Conservation (phyloP, 2,113 vertebrate species). For the Pluvialis apricaria region DNA sequence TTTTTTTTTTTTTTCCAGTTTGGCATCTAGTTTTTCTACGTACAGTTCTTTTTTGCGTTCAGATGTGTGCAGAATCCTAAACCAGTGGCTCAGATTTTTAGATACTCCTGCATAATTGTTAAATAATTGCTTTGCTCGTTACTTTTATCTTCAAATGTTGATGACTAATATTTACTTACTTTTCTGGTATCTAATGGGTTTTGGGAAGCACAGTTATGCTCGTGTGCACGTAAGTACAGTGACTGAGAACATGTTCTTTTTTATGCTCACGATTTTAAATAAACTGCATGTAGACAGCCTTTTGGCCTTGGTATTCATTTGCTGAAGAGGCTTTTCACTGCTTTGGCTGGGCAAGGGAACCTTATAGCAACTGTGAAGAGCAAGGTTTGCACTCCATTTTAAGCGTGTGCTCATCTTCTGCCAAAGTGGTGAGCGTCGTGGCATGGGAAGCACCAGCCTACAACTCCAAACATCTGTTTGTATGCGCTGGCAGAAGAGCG, state of each 20-base stretch:
- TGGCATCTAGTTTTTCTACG: background rate
- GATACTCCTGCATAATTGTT: background rate
- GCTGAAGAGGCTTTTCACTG: background rate
- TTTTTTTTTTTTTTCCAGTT: background rate
- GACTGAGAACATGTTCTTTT: background rate
- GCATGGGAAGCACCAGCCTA: background rate
- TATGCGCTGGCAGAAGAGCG: background rate
- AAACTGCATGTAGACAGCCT: background rate
- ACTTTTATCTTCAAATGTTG: background rate
- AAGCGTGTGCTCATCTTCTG: background rate
- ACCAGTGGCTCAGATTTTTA: background rate
- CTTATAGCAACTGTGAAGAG: background rate
- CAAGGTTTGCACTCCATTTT: background rate
- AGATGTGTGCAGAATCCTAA: background rate
- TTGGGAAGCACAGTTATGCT: background rate
- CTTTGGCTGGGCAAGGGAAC: background rate
- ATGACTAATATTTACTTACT: background rate
- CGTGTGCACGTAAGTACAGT: rapidly evolving
- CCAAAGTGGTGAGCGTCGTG: background rate
- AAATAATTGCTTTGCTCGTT: background rate
- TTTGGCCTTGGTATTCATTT: background rate
- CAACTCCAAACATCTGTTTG: background rate
- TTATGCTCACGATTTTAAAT: background rate
- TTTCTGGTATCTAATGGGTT: background rate
- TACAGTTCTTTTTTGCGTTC: background rate